A percentile compares a stretch with the other conserved stretches of the same genome.
phyloP scores from a whole-genome alignment of 2,888 invertebrate genomes.

The Chirona hameri region DNA sequence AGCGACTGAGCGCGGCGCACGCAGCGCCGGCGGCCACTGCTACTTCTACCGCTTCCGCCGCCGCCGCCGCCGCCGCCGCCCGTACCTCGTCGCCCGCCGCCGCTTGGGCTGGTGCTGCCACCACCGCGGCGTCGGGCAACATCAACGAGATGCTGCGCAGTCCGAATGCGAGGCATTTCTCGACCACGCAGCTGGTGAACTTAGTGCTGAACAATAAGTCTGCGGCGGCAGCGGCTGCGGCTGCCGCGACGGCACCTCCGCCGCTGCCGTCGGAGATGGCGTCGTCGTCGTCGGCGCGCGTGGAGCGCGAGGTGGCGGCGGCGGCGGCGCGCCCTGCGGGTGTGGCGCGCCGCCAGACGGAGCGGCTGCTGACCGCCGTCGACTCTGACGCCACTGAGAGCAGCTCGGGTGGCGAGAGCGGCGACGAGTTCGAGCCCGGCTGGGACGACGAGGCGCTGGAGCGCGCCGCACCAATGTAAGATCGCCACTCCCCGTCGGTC shows the following conservation, averaged over 20 bases:
- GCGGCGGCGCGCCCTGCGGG: slow-evolving; percentile 48
- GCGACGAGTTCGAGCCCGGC: slow-evolving; percentile 66
- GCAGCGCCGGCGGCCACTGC: slow-evolving; percentile 34
- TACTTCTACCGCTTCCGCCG: slow-evolving; percentile 28
- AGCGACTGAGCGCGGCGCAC: slow-evolving; percentile 55
- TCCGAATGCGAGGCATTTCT: slow-evolving; percentile 43
- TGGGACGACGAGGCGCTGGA: slow-evolving; percentile 35
- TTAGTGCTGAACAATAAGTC: slow-evolving; percentile 56
- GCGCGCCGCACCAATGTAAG: slow-evolving; percentile 41
- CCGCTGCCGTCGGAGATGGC: background rate
- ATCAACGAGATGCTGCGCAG: slow-evolving; percentile 26
- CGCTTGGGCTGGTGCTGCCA: slow-evolving; percentile 1
- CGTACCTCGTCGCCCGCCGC: slow-evolving; percentile 8
- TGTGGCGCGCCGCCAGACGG: slow-evolving; percentile 33
- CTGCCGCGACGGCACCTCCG: slow-evolving; percentile 38
- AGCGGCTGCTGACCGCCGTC: slow-evolving; percentile 53
- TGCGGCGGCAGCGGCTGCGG: slow-evolving; percentile 45
- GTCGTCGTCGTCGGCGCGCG: slow-evolving; percentile 26
- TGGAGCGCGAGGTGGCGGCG: slow-evolving; percentile 35
- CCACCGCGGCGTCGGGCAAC: slow-evolving; percentile 32
- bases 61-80: slow-evolving; percentile 29
- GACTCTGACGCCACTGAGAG: slow-evolving; percentile 93
- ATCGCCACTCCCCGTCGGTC: background rate
- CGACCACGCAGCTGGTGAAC: slow-evolving; percentile 56
- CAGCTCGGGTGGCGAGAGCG: slow-evolving; percentile 90